Evolutionary conservation across 2,888 invertebrate species (phyloP).

Genomic region (Alcis repandata): DNA sequence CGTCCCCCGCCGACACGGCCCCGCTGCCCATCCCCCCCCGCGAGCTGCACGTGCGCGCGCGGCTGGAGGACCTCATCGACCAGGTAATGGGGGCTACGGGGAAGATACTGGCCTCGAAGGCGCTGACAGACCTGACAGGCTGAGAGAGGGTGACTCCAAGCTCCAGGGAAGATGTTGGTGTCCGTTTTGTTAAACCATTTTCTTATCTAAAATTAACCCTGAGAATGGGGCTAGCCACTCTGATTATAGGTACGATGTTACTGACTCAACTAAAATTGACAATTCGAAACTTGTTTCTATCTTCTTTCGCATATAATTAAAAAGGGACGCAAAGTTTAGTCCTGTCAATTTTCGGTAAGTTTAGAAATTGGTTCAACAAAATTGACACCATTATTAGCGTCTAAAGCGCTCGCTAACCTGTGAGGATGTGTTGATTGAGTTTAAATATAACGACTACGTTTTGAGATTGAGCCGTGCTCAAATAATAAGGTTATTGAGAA

Average conservation of each 20-base stretch:
- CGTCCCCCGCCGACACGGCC: slow-evolving; percentile 94
- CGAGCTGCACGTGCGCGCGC: slow-evolving; percentile 93
- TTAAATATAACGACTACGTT: background rate
- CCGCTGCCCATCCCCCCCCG: slow-evolving; percentile 94
- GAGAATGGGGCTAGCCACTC: no score
- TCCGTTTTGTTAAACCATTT: no score
- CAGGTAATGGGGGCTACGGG: slow-evolving; percentile 88
- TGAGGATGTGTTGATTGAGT: background rate
- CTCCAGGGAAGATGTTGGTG: no score
- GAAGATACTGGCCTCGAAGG: slow-evolving; percentile 58
- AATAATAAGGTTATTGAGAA: background rate
- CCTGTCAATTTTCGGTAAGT: no score
- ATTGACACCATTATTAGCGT: slow-evolving; percentile 50
- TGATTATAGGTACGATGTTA: no score
- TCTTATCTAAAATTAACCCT: no score
- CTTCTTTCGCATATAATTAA: no score
- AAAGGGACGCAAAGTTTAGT: no score
- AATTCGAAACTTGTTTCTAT: no score
- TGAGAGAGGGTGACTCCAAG: no score
- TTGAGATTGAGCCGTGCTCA: background rate
- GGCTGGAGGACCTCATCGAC: slow-evolving; percentile 96
- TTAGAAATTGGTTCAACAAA: no score
- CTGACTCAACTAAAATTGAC: no score
- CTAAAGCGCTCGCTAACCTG: slow-evolving; percentile 44
- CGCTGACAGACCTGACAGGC: slow-evolving; percentile 18